A percentile compares a stretch with the other conserved stretches of the same genome.
phyloP scores from a whole-genome alignment of 2,797 vertebrate species.

The Lepidocolaptes lacrymiger region DNA sequence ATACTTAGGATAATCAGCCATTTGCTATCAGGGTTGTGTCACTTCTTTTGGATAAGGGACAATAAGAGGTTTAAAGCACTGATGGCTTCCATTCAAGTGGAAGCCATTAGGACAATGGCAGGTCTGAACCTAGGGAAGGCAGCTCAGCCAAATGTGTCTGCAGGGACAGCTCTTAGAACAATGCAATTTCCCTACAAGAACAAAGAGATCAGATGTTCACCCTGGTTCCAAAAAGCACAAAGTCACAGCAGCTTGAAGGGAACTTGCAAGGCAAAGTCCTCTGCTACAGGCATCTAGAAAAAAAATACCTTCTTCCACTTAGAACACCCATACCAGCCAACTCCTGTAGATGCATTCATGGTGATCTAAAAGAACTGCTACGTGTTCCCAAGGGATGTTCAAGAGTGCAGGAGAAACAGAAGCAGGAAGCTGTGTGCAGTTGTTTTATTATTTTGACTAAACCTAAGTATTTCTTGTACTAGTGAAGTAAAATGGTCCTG shows the following conservation, averaged over 20 bases:
- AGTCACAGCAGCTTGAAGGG: constrained; percentile 3
- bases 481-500: neutral
- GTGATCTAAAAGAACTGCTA: neutral
- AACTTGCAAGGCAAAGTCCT: neutral
- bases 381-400: neutral
- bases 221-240: neutral
- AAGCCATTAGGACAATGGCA: constrained; percentile 25
- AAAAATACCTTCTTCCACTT: neutral
- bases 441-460: neutral
- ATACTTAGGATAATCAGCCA: neutral
- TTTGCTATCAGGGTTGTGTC: neutral
- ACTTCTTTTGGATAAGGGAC: constrained; percentile 15
- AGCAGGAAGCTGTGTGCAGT: neutral
- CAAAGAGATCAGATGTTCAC: neutral
- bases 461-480: neutral
- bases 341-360: neutral
- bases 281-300: neutral
- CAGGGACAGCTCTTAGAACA: constrained; percentile 52
- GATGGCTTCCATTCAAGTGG: constrained; percentile 39
- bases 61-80: neutral
- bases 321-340: neutral
- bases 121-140: neutral
- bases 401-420: neutral
- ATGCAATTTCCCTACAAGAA: constrained; percentile 47
- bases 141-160: constrained; percentile 47